These are phyloP conservation scores for Poeciliopsis prolifica DNA, from an alignment of 2,113 vertebrate species.

Conservation along the genomic window DNA sequence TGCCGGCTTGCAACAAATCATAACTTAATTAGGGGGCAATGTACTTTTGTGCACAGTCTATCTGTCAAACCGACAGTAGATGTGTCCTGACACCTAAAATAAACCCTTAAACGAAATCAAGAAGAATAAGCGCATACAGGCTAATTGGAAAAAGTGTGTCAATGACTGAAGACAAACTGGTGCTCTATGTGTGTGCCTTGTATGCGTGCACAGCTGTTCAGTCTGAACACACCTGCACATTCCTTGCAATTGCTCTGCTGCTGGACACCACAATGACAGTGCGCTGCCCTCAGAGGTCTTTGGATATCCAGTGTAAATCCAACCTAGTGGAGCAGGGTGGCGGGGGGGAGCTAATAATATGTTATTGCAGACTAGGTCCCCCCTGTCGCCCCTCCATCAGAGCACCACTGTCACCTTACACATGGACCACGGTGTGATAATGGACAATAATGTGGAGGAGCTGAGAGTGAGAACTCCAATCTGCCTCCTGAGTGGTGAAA, in stretches of 20 bases:
- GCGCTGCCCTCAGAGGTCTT: conserved; percentile 78
- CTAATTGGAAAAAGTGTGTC: conserved; percentile 64
- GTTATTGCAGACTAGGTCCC: conserved; percentile 81
- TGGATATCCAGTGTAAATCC: conserved; percentile 84
- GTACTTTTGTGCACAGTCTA: background rate
- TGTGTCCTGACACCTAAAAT: conserved; percentile 35
- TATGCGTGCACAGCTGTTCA: conserved; percentile 39
- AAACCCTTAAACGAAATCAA: conserved; percentile 36
- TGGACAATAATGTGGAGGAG: conserved; percentile 81
- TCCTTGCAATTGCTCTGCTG: conserved; percentile 60
- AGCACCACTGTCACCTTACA: conserved; percentile 78
- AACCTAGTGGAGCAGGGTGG: conserved; percentile 76
- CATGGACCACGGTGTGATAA: conserved; percentile 77
- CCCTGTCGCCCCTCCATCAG: conserved; percentile 79
- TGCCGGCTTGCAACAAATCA: background rate
- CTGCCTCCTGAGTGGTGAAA: conserved; percentile 76
- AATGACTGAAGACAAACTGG: conserved; percentile 54
- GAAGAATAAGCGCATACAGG: conserved; percentile 45
- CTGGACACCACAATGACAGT: conserved; percentile 70
- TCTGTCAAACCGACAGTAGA: background rate
- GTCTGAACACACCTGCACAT: conserved; percentile 50
- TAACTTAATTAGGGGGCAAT: background rate
- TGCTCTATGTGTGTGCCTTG: conserved; percentile 22
- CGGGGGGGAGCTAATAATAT: conserved; percentile 83
- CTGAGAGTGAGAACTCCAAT: conserved; percentile 78